phyloP scores from a whole-genome alignment of 2,888 invertebrate genomes.

The Acrobasis suavella region DNA sequence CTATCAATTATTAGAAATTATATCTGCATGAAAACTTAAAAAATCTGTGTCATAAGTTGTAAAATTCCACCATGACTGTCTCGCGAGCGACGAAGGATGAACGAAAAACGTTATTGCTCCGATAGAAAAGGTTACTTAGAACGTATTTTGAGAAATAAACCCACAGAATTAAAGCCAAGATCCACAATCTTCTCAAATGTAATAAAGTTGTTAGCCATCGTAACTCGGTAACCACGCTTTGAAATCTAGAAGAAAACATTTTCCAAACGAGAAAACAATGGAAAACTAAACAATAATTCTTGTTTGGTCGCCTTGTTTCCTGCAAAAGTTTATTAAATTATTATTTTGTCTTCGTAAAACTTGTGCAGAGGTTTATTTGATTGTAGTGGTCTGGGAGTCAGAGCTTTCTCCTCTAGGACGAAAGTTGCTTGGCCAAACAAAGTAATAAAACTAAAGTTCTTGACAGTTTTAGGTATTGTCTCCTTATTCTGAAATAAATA shows the following conservation, averaged over 20 bases:
- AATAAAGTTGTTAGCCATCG: neutral
- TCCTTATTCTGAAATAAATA: neutral
- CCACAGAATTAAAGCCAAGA: too few relatives aligned
- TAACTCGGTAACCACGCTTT: too few relatives aligned
- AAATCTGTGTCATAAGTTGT: too few relatives aligned
- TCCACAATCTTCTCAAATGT: too few relatives aligned
- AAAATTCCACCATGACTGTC: too few relatives aligned
- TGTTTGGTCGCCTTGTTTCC: neutral
- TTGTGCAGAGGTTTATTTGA: neutral
- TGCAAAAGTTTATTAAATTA: neutral
- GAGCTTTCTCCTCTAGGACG: neutral
- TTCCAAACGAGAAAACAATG: neutral
- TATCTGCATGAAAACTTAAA: too few relatives aligned
- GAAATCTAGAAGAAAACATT: neutral
- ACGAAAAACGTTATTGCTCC: too few relatives aligned
- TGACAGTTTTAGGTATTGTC: neutral
- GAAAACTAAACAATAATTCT: neutral
- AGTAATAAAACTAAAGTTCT: neutral
- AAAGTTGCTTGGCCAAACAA: neutral
- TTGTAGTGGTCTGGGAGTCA: neutral
- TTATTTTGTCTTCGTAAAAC: neutral
- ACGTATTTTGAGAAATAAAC: too few relatives aligned
- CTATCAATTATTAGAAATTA: too few relatives aligned
- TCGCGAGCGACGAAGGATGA: too few relatives aligned
- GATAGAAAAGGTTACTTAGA: too few relatives aligned